A percentile compares a stretch with the other conserved stretches of the same genome.
Conservation (phyloP, 2,888 invertebrate genomes). For the Melipona beecheii region DNA sequence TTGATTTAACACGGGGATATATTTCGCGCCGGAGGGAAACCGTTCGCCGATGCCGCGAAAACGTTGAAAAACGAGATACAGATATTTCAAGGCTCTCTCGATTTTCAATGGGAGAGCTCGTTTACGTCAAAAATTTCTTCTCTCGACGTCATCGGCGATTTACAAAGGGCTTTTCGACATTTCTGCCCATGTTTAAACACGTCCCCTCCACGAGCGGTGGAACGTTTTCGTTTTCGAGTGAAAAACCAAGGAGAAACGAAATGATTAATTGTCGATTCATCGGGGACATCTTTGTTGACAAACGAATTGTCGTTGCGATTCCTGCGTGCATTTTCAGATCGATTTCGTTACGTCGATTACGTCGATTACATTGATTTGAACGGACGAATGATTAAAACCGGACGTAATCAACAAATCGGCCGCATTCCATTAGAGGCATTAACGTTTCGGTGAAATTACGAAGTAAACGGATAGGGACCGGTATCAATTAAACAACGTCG, state of each 20-base stretch:
- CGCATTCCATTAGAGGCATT: slow-evolving; percentile 14
- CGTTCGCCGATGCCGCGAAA: not conserved
- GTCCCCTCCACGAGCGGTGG: not conserved
- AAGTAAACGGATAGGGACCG: slow-evolving; percentile 1
- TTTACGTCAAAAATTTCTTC: not conserved
- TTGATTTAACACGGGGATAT: slow-evolving; percentile 16
- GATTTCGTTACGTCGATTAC: not conserved
- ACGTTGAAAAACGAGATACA: slow-evolving; percentile 6
- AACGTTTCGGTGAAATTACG: slow-evolving; percentile 26
- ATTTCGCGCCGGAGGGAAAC: not conserved
- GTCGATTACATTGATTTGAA: not conserved
- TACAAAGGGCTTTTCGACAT: not conserved
- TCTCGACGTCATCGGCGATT: not conserved
- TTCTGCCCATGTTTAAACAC: not conserved
- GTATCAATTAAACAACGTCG: slow-evolving; percentile 16
- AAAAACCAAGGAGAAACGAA: not conserved
- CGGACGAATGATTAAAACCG: slow-evolving; percentile 2
- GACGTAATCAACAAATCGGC: slow-evolving; percentile 10
- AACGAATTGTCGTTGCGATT: too few species aligned
- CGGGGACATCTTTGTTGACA: too few species aligned
- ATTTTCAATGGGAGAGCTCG: not conserved
- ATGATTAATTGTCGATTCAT: too few species aligned
- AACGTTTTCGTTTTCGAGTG: not conserved
- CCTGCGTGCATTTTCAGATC: too few species aligned
- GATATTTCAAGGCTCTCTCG: not conserved